These are phyloP conservation scores for Hemistola chrysoprasaria DNA, from an alignment of 2,888 invertebrate species.

Conservation along the genomic window DNA sequence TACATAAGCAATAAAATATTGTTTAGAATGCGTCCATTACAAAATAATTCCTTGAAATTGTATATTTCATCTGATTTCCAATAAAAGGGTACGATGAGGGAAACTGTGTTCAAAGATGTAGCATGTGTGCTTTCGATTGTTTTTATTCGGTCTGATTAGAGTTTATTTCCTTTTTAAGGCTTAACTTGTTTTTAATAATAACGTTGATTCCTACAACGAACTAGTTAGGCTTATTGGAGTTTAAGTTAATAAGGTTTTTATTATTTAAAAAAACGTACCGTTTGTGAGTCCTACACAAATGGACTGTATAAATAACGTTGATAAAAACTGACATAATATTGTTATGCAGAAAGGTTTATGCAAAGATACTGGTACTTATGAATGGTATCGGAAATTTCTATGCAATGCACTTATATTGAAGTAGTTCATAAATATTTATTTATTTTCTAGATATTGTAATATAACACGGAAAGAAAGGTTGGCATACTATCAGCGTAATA, in stretches of 20 bases:
- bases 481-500: too few species aligned
- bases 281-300: too few species aligned
- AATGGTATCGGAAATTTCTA: not conserved
- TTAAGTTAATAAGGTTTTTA: not conserved
- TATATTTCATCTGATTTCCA: slow-evolving; percentile 17
- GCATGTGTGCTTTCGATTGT: slow-evolving; percentile 14
- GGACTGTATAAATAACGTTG: too few species aligned
- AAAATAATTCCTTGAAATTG: slow-evolving; percentile 11
- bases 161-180: slow-evolving; percentile 16
- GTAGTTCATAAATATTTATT: too few species aligned
- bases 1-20: slow-evolving; percentile 13
- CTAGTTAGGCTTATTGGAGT: not conserved
- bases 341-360: too few species aligned
- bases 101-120: slow-evolving; percentile 26
- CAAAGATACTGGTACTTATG: too few species aligned
- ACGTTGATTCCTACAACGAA: not conserved
- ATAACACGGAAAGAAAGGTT: too few species aligned
- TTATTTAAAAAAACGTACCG: too few species aligned
- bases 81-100: slow-evolving; percentile 20
- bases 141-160: slow-evolving; percentile 20
- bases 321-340: too few species aligned
- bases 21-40: slow-evolving; percentile 9
- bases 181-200: not conserved
- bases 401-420: too few species aligned
- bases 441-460: too few species aligned